Conservation (phyloP, 2,888 invertebrate species). For the Malacosoma neustria region DNA sequence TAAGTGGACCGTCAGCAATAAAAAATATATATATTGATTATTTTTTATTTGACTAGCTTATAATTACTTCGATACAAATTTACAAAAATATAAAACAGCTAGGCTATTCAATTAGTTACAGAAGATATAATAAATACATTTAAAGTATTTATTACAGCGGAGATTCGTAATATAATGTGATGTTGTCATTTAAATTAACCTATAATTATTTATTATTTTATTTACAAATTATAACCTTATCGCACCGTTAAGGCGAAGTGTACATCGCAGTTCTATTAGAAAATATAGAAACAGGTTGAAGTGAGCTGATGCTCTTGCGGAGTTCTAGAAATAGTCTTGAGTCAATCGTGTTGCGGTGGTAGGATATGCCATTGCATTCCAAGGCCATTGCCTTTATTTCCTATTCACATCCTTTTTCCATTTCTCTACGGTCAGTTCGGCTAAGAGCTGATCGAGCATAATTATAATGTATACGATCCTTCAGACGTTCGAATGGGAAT, state of each 20-base stretch:
- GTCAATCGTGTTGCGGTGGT: too few relatives aligned
- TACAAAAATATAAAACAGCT: slow-evolving; percentile 53
- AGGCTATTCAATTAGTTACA: slow-evolving; percentile 7
- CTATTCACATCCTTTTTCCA: too few relatives aligned
- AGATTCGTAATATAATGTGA: slow-evolving; percentile 26
- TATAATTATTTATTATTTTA: slow-evolving; percentile 8
- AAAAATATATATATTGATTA: slow-evolving; percentile 16
- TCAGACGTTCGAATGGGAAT: too few relatives aligned
- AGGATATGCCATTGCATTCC: too few relatives aligned
- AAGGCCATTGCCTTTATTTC: too few relatives aligned
- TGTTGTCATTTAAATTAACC: slow-evolving; percentile 27
- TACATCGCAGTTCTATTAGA: slow-evolving; percentile 9
- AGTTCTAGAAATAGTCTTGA: too few relatives aligned
- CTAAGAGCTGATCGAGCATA: too few relatives aligned
- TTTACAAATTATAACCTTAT: slow-evolving; percentile 17
- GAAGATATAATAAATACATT: slow-evolving; percentile 16
- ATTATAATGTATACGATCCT: too few relatives aligned
- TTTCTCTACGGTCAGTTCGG: too few relatives aligned
- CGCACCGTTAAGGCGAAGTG: background rate
- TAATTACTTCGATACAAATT: slow-evolving; percentile 36
- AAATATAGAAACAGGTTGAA: too few relatives aligned
- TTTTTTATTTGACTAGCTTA: slow-evolving; percentile 59
- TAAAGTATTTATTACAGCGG: slow-evolving; percentile 10
- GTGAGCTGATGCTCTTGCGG: too few relatives aligned
- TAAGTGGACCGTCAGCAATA: too few relatives aligned